Evolutionary conservation across 64 coral and sea anemone species (phyloP).

Genomic region (Anthopleura sola): DNA sequence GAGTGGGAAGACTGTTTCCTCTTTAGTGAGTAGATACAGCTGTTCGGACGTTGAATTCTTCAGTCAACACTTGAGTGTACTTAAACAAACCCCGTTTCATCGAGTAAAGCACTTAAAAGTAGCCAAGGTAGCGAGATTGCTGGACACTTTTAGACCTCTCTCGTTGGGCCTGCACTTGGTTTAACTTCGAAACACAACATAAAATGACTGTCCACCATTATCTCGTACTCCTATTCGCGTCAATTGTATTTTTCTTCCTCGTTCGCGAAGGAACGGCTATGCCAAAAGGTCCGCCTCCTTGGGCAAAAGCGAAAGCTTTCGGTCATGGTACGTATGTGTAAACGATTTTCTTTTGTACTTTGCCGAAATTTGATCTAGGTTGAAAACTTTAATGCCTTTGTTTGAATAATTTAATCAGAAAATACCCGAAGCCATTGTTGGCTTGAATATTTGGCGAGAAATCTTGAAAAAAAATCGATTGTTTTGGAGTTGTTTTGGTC

Average conservation of each 20-base stretch:
- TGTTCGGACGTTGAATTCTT: neutral
- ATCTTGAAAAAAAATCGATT: neutral
- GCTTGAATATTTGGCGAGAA: neutral
- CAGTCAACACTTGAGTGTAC: slow-evolving; percentile 16
- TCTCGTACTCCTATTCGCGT: neutral
- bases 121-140: neutral
- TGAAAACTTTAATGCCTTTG: neutral
- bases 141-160: neutral
- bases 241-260: neutral
- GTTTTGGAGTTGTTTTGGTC: too few species aligned
- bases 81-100: slow-evolving; percentile 5
- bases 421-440: neutral
- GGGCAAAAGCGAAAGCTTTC: neutral
- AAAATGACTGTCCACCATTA: neutral
- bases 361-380: neutral
- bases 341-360: neutral
- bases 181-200: neutral
- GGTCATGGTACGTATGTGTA: neutral
- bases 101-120: neutral
- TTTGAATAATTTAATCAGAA: neutral
- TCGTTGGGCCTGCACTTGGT: neutral
- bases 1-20: neutral
- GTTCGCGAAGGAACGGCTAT: neutral
- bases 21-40: neutral
- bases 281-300: neutral